Conservation (phyloP, 1,140 invertebrate species). For the Drosophila carrolli region DNA sequence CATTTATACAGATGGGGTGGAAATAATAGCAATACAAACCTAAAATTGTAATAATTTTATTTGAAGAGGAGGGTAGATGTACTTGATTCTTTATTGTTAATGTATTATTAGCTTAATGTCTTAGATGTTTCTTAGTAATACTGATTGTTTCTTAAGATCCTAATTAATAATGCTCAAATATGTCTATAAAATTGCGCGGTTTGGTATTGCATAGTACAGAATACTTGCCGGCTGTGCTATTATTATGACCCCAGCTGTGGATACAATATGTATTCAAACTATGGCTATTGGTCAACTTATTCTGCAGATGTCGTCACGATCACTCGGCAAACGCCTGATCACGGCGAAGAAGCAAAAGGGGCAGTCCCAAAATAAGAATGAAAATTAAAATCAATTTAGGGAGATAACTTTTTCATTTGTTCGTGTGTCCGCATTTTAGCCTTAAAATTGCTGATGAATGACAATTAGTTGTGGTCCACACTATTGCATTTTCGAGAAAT, state of each 20-base stretch:
- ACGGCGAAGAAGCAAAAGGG: slow-evolving; percentile 6
- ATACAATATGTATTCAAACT: slow-evolving; percentile 8
- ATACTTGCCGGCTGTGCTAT: neutral
- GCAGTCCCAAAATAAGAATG: slow-evolving; percentile 36
- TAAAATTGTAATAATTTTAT: too few species aligned
- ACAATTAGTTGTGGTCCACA: slow-evolving; percentile 45
- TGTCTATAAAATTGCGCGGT: too few species aligned
- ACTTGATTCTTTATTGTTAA: too few species aligned
- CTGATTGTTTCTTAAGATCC: too few species aligned
- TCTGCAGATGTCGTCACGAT: slow-evolving; percentile 67
- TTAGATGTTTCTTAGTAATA: too few species aligned
- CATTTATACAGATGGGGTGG: neutral
- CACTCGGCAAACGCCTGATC: slow-evolving; percentile 70
- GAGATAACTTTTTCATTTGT: slow-evolving; percentile 38
- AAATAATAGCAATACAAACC: too few species aligned
- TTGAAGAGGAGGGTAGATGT: too few species aligned
- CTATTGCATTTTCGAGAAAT: slow-evolving; percentile 52
- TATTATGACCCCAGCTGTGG: slow-evolving; percentile 5
- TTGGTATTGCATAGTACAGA: neutral
- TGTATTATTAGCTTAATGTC: too few species aligned
- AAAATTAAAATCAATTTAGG: slow-evolving; percentile 58
- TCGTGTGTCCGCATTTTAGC: slow-evolving; percentile 33
- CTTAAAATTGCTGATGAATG: slow-evolving; percentile 67
- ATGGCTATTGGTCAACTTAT: slow-evolving; percentile 31
- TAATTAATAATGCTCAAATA: too few species aligned